phyloP scores from a whole-genome alignment of 2,113 vertebrate genomes.

The Pseudopipra pipra region DNA sequence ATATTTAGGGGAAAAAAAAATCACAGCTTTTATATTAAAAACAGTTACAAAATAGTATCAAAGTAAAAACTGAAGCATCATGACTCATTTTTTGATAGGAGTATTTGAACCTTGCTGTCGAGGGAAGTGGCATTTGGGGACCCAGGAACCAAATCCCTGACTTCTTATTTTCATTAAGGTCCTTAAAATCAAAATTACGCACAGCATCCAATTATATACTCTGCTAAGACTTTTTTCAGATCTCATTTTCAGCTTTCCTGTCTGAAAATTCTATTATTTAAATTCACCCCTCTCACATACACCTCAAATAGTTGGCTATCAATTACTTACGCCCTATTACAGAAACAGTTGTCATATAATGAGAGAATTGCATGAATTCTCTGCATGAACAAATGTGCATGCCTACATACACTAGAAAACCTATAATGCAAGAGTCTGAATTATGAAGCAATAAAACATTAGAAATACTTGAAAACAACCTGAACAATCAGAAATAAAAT shows the following conservation, averaged over 20 bases:
- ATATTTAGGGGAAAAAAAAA: background rate
- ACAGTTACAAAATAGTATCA: background rate
- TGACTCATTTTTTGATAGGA: background rate
- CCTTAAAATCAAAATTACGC: background rate
- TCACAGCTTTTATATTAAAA: background rate
- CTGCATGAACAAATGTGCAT: background rate
- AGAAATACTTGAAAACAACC: background rate
- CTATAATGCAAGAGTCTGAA: background rate
- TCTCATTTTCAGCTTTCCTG: background rate
- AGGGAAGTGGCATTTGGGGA: background rate
- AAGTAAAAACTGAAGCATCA: background rate
- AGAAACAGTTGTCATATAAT: background rate
- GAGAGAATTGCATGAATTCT: background rate
- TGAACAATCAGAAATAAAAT: background rate
- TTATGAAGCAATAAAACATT: background rate
- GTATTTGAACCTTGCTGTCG: background rate
- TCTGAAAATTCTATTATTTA: background rate
- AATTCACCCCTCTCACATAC: background rate
- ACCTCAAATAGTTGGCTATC: rapidly evolving
- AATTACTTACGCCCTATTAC: background rate
- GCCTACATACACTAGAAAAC: background rate
- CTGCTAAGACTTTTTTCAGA: background rate
- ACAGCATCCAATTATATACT: background rate
- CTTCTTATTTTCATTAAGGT: background rate
- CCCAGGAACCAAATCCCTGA: background rate